Evolutionary conservation across 2,113 vertebrate genomes (phyloP).

Genomic region (Athene noctua): DNA sequence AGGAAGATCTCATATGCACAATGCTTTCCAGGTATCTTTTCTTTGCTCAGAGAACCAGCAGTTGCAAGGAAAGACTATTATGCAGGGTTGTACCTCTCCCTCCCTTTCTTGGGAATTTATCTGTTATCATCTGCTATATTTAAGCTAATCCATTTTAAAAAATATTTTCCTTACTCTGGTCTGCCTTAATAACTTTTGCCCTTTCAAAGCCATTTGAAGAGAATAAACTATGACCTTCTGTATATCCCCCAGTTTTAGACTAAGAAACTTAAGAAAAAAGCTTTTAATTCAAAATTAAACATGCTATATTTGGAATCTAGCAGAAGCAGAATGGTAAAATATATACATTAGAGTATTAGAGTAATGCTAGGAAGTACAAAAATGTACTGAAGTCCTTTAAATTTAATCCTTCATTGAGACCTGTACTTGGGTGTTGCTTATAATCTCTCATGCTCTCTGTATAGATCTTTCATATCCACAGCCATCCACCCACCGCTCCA

Average conservation of each 20-base stretch:
- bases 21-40: neutral
- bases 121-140: neutral
- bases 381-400: neutral
- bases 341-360: neutral
- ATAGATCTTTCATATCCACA: neutral
- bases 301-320: neutral
- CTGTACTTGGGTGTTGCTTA: neutral
- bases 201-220: neutral
- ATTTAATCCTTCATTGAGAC: neutral
- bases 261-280: neutral
- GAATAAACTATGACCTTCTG: neutral
- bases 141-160: neutral
- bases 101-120: neutral
- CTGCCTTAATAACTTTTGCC: neutral
- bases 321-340: neutral
- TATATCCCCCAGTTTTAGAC: neutral
- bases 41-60: neutral
- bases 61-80: neutral
- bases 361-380: neutral
- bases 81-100: no score
- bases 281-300: neutral
- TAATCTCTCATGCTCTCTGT: neutral
- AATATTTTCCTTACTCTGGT: neutral
- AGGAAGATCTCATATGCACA: neutral
- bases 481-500: fast-evolving